Base-by-base conservation (phyloP, 2,797 vertebrate genomes). In the Sternarchorhynchus goeldii region DNA sequence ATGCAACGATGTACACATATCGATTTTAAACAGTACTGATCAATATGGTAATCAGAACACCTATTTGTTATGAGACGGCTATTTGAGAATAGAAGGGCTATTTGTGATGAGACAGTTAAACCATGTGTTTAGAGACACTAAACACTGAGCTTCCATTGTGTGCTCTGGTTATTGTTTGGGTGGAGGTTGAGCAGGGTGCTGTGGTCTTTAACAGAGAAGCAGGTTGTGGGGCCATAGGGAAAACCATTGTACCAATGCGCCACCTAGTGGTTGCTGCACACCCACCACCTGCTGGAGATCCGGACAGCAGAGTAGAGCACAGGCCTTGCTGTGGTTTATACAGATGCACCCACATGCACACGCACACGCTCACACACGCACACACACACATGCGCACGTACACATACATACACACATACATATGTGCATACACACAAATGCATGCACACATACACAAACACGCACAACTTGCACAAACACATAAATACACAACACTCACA, bases 231-330 rank as follows among this genome's bases (percentile, higher is more conserved):
- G 34, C 67, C 50, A 34, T 56, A 76, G 81, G 85, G 84, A 82
- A 87, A 92, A 92, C 45, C 20, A 89, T 91, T 95, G 95, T 97
- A 94, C 93, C 94, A 92, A 95, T 95, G 96, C 94, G 95, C 96
- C 96, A 96, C 94, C 96, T 98, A 94, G 93, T 93, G 96, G 92
- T 88, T 55, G 18, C n/a, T 36, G 6, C 29, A 81, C 56, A 87
- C 85, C 84, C 91, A 50, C 5, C n/a, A 31, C 64, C n/a, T 59
- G n/a, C 21, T 5, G 31, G 25, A 39, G 31, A 25, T 32, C 36
- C 45, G 55, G 12, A n/a, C 25, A 67, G 34, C 7, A 31, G 31
- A 75, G 57, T 6, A 12, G 31, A 45, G 32, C 8, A 21, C 29
- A 36, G 36, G 21, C 16, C 58, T 5, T 64, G 31, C 17, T n/a